Base-by-base conservation (phyloP, 2,888 invertebrate species). In the Plemyria rubiginata region DNA sequence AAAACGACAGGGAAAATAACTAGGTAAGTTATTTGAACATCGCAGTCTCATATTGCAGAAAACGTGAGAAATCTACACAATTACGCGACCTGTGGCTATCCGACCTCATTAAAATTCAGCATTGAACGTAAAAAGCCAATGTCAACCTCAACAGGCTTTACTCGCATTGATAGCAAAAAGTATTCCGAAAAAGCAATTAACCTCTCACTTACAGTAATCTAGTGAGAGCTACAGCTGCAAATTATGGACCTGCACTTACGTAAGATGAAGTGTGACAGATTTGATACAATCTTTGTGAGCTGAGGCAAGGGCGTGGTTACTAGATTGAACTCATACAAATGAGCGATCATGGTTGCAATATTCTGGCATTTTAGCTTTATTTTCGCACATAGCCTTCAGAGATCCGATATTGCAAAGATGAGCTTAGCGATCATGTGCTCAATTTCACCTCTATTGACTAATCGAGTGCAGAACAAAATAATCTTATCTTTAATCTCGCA, bases 71-170 rank as follows among this genome's bases (percentile, higher is more conserved):
- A 54, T 54, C 40, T 36, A 51, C 32, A 54, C 40, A 46, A 54
- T 7, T 29, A 51, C 45, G 57, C 48, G 61, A 61, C 46, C 48
- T 43, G 57, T 40, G 50, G 51, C 54, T 58, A 54, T 43, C 28
- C 6, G 45, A 43, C 48, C 61, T 67, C 60, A 66, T 71, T 70
- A 63, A 60, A 62, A 71, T 71, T 66, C 70, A 69, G 59, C 68
- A 71, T 69, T 69, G 67, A 62, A 51, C 61, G 63, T 55, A 56
- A 49, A 60, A 49, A 56, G 58, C 51, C 70, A 71, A 69, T 71
- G 70, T 67, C 70, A 66, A 52, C 60, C 40, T 36, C 29, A 48
- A 48, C 53, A 53, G 45, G 60, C 32, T 53, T 13, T 49, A 12
- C 29, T 48, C 32, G 13, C 9, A 49, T 38, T 36, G 11, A 51